These are phyloP conservation scores for Micromussa lordhowensis DNA, from an alignment of 92 coral and sea anemone species.

Conservation along the genomic window DNA sequence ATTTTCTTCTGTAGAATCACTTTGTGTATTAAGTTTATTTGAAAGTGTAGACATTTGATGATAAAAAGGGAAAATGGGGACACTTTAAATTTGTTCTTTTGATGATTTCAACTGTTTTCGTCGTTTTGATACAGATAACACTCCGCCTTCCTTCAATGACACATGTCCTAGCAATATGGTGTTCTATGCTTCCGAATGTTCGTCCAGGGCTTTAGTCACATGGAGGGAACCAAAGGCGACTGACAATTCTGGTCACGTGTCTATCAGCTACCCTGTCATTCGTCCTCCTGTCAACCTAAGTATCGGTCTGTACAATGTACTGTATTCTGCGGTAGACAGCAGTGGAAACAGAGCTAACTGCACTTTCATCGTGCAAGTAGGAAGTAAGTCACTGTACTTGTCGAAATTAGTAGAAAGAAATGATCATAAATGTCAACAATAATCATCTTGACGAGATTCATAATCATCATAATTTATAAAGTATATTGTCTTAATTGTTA, in stretches of 20 bases:
- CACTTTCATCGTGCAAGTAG: conserved; percentile 53
- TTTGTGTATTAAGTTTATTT: no score
- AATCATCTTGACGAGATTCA: not conserved
- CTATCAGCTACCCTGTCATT: conserved; percentile 22
- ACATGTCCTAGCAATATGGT: conserved; percentile 56
- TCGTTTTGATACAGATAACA: conserved; percentile 25
- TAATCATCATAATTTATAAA: not conserved
- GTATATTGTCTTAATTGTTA: no score
- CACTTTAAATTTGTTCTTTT: not conserved
- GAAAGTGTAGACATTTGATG: no score
- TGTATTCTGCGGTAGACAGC: conserved; percentile 56
- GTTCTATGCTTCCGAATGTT: conserved; percentile 27
- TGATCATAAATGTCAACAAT: not conserved
- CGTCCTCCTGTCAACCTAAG: conserved; percentile 25
- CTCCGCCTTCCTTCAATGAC: conserved; percentile 40
- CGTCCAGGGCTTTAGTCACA: conserved; percentile 24
- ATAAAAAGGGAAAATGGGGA: not conserved
- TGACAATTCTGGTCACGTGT: conserved; percentile 47
- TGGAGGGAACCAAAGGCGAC: conserved; percentile 42
- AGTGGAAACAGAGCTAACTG: conserved; percentile 49
- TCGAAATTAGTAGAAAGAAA: not conserved
- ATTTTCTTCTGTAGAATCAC: no score
- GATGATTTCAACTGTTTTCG: not conserved
- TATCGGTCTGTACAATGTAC: conserved; percentile 49
- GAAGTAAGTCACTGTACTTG: conserved; percentile 35